Conservation (phyloP, 2,113 vertebrate genomes). For the Pogonocichla stellata region DNA sequence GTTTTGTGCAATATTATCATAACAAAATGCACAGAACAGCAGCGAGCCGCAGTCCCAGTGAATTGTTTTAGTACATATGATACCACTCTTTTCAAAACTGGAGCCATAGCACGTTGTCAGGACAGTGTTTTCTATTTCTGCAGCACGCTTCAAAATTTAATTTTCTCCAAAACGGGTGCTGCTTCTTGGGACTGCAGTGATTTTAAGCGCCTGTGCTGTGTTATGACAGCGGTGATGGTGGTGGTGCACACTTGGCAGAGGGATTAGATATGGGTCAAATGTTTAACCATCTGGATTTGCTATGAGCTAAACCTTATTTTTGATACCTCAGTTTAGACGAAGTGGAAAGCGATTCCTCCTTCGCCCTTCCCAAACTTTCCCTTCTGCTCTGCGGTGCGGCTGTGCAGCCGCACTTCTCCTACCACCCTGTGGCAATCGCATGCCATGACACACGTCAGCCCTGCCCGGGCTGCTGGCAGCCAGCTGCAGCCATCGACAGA, state of each 20-base stretch:
- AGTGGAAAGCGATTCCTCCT: background rate
- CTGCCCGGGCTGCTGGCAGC: background rate
- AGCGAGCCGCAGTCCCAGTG: background rate
- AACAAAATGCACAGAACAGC: background rate
- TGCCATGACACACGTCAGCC: conserved; percentile 74
- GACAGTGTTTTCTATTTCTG: background rate
- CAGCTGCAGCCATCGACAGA: background rate
- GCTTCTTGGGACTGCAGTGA: background rate
- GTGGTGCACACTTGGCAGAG: conserved; percentile 11
- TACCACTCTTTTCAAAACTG: background rate
- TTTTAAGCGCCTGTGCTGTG: conserved; percentile 17
- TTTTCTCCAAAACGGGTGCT: background rate
- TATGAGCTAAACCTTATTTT: conserved; percentile 45
- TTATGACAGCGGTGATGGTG: conserved; percentile 13
- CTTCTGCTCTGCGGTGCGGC: background rate
- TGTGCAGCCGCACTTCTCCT: conserved; percentile 63
- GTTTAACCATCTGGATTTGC: conserved; percentile 71
- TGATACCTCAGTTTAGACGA: conserved; percentile 40
- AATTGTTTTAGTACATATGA: background rate
- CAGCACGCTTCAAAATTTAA: conserved; percentile 48
- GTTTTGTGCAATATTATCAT: background rate
- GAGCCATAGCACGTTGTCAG: background rate
- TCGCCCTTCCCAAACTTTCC: conserved; percentile 1
- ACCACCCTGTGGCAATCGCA: conserved; percentile 80
- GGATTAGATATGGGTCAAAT: conserved; percentile 73